Base-by-base conservation (phyloP, 1,140 invertebrate species). In the Pseudomyrmex cubaensis region DNA sequence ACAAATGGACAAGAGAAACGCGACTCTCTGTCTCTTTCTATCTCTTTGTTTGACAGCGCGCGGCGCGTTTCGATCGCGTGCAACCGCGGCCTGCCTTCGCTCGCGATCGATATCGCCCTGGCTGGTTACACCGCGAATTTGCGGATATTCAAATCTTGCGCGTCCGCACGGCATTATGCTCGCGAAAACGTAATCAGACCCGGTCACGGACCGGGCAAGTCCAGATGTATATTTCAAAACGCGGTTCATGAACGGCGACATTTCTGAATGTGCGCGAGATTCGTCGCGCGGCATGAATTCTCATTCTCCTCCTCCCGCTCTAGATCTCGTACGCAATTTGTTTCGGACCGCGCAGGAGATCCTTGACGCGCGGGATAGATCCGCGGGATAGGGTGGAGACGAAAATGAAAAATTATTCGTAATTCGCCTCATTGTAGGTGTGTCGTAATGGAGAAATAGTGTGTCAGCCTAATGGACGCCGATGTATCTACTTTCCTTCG, bases 1-100 rank as follows among this genome's bases (percentile, higher is more conserved):
- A 72, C 72, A 80, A 80, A 80, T 59, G 76, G 22, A 61, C 66
- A 50, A 57, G 63, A 75, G 64, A 72, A 76, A 84, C 35, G 35
- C 35, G 35, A 35, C 35, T 35, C 66, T 84, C 20, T 20, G 20
- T 20, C 25, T 1, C 66, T 84, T 17, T 1, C 66, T 84, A 17
- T 1, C 25, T 25, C 66, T 84, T 17, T 2, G 46, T 82, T 84
- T 82, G 75, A 84, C 64, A 82, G 64, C 63, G 83, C 20, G 46
- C 50, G 15, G 67, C 59, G 88, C 85, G 90, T 91, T 90, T 90
- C 88, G 91, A 92, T 93, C 91, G 92, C 92, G 92, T 93, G 93
- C 89, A 69, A 82, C 89, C 72, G 83, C 88, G 87, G 88, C 89
- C 86, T 35, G 35, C 83, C 85, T 90, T 90, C 74, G 77, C 76